Conservation (phyloP, 2,888 invertebrate species). For the Drosophila parthenogenetica region DNA sequence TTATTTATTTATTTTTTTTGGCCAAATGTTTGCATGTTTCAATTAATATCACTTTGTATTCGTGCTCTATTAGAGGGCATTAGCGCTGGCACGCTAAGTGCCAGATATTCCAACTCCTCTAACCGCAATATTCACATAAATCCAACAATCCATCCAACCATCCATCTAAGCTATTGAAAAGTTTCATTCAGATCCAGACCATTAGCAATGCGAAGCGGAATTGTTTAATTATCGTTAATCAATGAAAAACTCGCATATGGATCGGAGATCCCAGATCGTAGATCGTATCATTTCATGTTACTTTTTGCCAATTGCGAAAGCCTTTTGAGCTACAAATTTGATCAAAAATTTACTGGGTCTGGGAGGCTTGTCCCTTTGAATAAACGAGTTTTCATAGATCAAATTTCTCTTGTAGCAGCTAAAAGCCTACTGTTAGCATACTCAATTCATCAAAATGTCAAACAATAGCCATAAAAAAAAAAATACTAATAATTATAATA, state of each 20-base stretch:
- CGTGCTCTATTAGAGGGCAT: conserved; percentile 66
- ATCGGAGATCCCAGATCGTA: neutral
- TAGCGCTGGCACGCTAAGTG: conserved; percentile 67
- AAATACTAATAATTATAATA: neutral
- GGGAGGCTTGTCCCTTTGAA: conserved; percentile 47
- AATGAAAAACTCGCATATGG: conserved; percentile 38
- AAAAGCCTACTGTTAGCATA: neutral
- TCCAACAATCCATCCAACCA: conserved; percentile 13
- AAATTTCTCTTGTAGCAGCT: neutral
- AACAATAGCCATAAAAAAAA: neutral
- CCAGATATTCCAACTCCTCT: conserved; percentile 40
- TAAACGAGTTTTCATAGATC: conserved; percentile 39
- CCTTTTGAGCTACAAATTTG: conserved; percentile 21
- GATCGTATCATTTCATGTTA: neutral
- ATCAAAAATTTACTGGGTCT: conserved; percentile 12
- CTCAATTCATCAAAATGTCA: conserved; percentile 47
- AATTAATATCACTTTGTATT: conserved; percentile 65
- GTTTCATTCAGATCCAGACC: conserved; percentile 47
- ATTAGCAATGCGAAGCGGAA: conserved; percentile 52
- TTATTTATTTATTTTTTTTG: conserved; percentile 30
- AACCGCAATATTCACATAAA: no score
- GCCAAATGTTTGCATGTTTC: conserved; percentile 64
- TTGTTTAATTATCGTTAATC: conserved; percentile 62
- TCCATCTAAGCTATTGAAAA: neutral
- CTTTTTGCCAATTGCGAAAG: conserved; percentile 52